These are phyloP conservation scores for Tenualosa ilisha DNA, from an alignment of 2,797 vertebrate genomes.

Conservation along the genomic window DNA sequence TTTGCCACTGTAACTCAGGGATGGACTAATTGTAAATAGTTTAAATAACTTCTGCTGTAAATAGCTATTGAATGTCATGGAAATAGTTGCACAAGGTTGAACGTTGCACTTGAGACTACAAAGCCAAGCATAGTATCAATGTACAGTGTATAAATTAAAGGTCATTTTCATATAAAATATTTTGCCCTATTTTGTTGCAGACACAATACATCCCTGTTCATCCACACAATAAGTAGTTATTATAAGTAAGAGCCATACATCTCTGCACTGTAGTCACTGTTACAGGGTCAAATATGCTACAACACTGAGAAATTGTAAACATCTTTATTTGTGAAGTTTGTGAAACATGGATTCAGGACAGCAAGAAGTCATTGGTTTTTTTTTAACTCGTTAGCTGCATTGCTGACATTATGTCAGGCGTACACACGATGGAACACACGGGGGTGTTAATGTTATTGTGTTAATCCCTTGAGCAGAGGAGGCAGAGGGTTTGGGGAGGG, in stretches of 20 bases:
- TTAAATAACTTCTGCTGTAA: not conserved
- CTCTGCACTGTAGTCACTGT: not conserved
- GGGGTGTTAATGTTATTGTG: not conserved
- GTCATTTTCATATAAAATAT: not conserved
- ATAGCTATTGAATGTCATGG: not conserved
- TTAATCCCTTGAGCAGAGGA: slow-evolving; percentile 25
- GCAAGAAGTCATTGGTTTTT: not conserved
- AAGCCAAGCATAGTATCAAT: not conserved
- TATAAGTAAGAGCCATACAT: not conserved
- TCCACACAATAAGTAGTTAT: not conserved
- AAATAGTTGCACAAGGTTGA: not conserved
- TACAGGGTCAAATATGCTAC: not conserved
- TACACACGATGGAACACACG: not conserved
- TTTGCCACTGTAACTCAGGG: not conserved
- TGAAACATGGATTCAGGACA: slow-evolving; percentile 50
- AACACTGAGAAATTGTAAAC: slow-evolving; percentile 45
- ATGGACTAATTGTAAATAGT: slow-evolving; percentile 14
- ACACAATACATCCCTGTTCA: not conserved
- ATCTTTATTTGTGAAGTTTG: slow-evolving; percentile 56
- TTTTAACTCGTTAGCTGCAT: not conserved
- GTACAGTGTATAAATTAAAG: slow-evolving; percentile 23
- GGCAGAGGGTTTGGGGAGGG: not conserved
- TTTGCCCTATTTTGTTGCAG: not conserved
- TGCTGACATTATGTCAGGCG: not conserved
- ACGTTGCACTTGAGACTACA: not conserved